Evolutionary conservation across 2,113 vertebrate genomes (phyloP).

Genomic region (Dinomys branickii): DNA sequence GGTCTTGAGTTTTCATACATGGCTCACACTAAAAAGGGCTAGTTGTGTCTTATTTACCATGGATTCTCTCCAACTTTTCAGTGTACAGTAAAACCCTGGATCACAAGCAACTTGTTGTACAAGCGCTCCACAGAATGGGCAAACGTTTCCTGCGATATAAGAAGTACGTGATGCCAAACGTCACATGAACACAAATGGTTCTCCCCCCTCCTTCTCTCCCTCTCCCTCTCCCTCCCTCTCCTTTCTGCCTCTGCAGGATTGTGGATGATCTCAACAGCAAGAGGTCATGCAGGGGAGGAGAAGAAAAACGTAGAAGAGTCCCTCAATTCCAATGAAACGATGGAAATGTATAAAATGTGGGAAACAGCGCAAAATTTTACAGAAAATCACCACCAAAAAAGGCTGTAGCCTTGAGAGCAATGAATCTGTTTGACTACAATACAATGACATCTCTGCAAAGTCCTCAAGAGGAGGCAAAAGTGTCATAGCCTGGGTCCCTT

Average conservation of each 20-base stretch:
- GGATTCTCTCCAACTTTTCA: background rate
- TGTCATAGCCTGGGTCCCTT: background rate
- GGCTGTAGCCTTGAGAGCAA: background rate
- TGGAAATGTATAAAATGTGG: background rate
- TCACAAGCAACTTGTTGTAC: background rate
- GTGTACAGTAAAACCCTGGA: background rate
- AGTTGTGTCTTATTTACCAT: background rate
- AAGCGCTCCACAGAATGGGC: background rate
- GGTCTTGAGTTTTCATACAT: too few species aligned
- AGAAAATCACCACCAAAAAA: background rate
- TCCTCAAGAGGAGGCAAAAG: background rate
- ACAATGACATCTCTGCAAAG: background rate
- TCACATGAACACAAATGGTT: background rate
- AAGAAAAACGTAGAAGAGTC: background rate
- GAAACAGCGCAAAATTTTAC: background rate
- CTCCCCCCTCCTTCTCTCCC: background rate
- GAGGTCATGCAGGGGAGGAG: background rate
- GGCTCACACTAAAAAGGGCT: too few species aligned
- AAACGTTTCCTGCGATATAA: background rate
- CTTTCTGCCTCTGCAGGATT: background rate
- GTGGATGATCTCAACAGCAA: background rate
- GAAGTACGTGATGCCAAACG: background rate
- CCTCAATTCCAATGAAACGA: background rate
- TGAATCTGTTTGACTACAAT: background rate
- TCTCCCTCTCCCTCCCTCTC: background rate